Evolutionary conservation across 2,888 invertebrate species (phyloP), one percentile per base, ranked within the genome.

Genomic region (Ramazzottius varieornatus): DNA sequence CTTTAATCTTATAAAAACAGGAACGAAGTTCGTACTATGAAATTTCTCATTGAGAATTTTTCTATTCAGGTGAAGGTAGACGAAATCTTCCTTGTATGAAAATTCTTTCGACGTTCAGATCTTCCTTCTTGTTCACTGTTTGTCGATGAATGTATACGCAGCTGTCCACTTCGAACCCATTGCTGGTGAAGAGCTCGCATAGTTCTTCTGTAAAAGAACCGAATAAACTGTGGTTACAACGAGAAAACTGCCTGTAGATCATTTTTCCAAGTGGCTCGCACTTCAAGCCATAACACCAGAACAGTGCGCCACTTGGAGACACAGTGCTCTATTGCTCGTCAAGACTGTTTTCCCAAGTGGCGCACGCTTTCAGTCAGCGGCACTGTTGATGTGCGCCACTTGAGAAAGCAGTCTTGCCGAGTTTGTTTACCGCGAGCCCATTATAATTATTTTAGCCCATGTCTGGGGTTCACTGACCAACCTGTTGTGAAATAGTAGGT

Each of bases 71-170:
- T 67, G 40, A 65, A 32, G 20, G 29, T 72, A 84, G 86, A 33
- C 73, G 76, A 71, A 87, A 88, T 80, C 88, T 88, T 1, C 84
- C 88, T 77, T 98, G 96, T 0, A 96, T 82, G 79, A 94, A 98
- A 70, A 90, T 85, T 68, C 96, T 81, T 0, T 87, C 87, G 0
- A 90, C 91, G 79, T 89, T 84, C 64, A 96, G 80, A 13, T 86
- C 85, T 77, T 94, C 90, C 72, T 94, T 93, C 65, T 85, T 80
- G 77, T 98, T 98, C 0, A 92, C 80, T 0, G 96, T 98, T 65
- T 89, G 81, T 34, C 92, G 79, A 71, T 89, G 83, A 1, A 96
- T 81, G 74, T 93, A 96, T 0, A 81, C 81, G 73, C 85, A 86
- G 66, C 77, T 77, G 0, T 82, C 69, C 1, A 83, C 78, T 70